Evolutionary conservation across 2,797 vertebrate genomes (phyloP).

Genomic region (Crenichthys baileyi): DNA sequence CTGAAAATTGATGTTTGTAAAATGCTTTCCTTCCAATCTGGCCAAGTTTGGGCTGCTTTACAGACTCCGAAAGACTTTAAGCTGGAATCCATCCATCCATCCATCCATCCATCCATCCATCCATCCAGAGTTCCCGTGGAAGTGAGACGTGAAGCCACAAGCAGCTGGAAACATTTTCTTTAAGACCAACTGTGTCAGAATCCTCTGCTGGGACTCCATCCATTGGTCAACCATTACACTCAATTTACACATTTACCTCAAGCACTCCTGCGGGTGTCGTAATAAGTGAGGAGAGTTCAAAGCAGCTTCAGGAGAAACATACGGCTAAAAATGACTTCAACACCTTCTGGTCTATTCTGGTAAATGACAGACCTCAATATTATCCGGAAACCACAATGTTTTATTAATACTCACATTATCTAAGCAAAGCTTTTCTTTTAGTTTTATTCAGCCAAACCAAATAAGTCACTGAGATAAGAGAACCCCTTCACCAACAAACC

Average conservation of each 20-base stretch:
- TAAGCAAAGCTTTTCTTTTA: neutral
- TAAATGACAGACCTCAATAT: slow-evolving; percentile 24
- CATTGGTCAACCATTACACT: slow-evolving; percentile 55
- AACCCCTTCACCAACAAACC: slow-evolving; percentile 2
- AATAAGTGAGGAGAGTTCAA: slow-evolving; percentile 54
- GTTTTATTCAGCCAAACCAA: slow-evolving; percentile 4
- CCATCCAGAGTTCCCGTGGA: neutral
- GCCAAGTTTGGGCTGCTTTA: too few relatives aligned
- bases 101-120: too few relatives aligned
- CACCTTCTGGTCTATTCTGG: slow-evolving; percentile 6
- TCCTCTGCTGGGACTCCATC: slow-evolving; percentile 56
- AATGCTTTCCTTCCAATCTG: too few relatives aligned
- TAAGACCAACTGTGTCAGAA: slow-evolving; percentile 63
- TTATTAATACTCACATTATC: slow-evolving; percentile 18
- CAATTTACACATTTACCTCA: slow-evolving; percentile 74
- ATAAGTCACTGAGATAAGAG: slow-evolving; percentile 29
- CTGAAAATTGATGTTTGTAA: too few relatives aligned
- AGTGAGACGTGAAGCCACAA: slow-evolving; percentile 51
- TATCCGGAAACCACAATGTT: slow-evolving; percentile 13
- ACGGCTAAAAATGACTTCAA: slow-evolving; percentile 35
- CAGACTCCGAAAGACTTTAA: too few relatives aligned
- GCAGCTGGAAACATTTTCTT: slow-evolving; percentile 69
- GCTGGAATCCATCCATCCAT: too few relatives aligned
- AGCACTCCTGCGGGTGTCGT: slow-evolving; percentile 57
- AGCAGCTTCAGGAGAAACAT: slow-evolving; percentile 46